Evolutionary conservation across 2,113 vertebrate genomes (phyloP).

Genomic region (Pithys albifrons): DNA sequence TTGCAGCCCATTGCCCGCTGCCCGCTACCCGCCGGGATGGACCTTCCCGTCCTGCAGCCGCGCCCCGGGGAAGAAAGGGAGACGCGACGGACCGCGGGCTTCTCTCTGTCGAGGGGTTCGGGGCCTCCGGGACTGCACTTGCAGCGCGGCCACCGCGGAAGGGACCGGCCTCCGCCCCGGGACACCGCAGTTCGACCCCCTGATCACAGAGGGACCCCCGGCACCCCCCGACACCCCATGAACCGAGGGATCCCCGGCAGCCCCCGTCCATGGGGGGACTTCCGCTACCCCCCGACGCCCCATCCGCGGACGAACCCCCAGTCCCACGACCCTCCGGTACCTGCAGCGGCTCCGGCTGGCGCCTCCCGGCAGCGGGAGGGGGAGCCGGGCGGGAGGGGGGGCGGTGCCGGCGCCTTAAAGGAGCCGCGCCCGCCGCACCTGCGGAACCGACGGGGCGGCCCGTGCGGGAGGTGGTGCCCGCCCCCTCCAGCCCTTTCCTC

Average conservation of each 20-base stretch:
- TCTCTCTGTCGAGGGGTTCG: neutral
- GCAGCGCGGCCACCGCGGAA: neutral
- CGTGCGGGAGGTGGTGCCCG: neutral
- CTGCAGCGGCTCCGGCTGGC: neutral
- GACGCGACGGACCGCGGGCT: neutral
- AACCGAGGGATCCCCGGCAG: neutral
- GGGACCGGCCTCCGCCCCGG: neutral
- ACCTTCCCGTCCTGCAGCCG: neutral
- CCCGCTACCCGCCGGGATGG: neutral
- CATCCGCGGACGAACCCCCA: neutral
- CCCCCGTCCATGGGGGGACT: neutral
- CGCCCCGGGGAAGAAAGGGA: neutral
- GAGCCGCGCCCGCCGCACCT: neutral
- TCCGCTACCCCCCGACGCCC: neutral
- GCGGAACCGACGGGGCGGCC: neutral
- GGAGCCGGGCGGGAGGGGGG: too few species aligned
- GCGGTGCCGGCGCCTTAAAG: slow-evolving; percentile 24
- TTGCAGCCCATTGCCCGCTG: too few species aligned
- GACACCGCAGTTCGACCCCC: neutral
- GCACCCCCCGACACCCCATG: neutral
- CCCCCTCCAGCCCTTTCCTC: neutral
- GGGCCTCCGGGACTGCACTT: neutral
- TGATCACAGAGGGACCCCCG: neutral
- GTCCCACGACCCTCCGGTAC: neutral
- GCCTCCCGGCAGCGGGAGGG: neutral